Conservation (phyloP, 1,140 invertebrate genomes). For the Schlechtendalia chinensis region DNA sequence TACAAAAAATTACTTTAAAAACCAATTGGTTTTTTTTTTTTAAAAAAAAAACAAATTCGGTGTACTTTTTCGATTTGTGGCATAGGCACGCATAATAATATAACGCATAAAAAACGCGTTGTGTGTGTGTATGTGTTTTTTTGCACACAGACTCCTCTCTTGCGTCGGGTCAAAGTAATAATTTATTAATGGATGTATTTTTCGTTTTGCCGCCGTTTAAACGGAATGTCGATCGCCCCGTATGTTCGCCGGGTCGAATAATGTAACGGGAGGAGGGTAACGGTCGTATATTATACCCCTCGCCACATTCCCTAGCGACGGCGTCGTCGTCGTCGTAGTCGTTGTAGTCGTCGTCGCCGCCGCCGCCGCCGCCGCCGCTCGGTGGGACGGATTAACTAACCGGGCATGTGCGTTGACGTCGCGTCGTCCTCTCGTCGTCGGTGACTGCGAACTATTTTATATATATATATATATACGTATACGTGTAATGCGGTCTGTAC, state of each 20-base stretch:
- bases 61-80: too few relatives aligned
- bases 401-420: conserved; percentile 33
- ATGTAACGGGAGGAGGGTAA: background rate
- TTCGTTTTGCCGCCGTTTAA: background rate
- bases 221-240: background rate
- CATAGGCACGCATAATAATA: too few relatives aligned
- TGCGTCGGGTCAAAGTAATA: background rate
- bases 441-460: background rate
- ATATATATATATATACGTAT: too few relatives aligned
- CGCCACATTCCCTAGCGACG: background rate
- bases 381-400: background rate
- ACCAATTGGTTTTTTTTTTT: background rate
- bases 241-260: background rate
- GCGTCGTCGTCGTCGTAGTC: background rate
- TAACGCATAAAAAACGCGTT: too few relatives aligned
- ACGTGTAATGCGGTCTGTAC: background rate
- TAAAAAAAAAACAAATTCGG: too few relatives aligned
- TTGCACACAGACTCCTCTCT: background rate
- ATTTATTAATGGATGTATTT: background rate
- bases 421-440: background rate
- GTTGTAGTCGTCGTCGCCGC: too few relatives aligned
- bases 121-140: background rate
- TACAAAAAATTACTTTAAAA: background rate
- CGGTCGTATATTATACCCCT: background rate
- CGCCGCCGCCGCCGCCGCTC: too few relatives aligned